Percentiles rank a stretch among this genome's conserved stretches.
Conservation (phyloP, 2,888 invertebrate species). For the Cheilosia soror region DNA sequence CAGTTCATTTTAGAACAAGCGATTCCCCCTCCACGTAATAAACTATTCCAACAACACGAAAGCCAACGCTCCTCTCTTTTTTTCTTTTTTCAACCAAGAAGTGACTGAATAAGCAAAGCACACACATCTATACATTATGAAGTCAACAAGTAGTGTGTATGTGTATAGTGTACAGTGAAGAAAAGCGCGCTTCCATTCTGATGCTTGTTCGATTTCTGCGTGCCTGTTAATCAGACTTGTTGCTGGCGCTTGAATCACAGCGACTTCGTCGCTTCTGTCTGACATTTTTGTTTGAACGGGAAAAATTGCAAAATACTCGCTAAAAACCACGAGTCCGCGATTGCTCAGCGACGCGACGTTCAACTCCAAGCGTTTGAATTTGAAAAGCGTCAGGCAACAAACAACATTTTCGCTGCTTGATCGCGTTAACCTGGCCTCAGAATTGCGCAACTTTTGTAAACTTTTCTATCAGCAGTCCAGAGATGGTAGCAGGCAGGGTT, state of each 20-base stretch:
- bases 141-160: too few species aligned
- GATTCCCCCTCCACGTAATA: too few species aligned
- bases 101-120: too few species aligned
- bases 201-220: constrained; percentile 19
- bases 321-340: neutral
- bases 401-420: constrained; percentile 51
- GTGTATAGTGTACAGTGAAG: too few species aligned
- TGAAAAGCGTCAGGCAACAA: neutral
- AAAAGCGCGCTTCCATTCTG: constrained; percentile 3
- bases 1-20: too few species aligned
- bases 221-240: constrained; percentile 62
- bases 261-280: neutral
- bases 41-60: too few species aligned
- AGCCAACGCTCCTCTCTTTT: too few species aligned
- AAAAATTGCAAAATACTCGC: neutral
- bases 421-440: constrained; percentile 44
- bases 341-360: neutral
- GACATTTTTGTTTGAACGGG: too few species aligned
- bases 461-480: constrained; percentile 57
- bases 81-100: too few species aligned
- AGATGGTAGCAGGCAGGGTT: constrained; percentile 34
- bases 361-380: neutral
- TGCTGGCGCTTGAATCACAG: constrained; percentile 73
- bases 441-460: constrained; percentile 74
- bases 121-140: too few species aligned